Evolutionary conservation across 2,113 vertebrate genomes (phyloP).

Genomic region (Notothenia rossii): DNA sequence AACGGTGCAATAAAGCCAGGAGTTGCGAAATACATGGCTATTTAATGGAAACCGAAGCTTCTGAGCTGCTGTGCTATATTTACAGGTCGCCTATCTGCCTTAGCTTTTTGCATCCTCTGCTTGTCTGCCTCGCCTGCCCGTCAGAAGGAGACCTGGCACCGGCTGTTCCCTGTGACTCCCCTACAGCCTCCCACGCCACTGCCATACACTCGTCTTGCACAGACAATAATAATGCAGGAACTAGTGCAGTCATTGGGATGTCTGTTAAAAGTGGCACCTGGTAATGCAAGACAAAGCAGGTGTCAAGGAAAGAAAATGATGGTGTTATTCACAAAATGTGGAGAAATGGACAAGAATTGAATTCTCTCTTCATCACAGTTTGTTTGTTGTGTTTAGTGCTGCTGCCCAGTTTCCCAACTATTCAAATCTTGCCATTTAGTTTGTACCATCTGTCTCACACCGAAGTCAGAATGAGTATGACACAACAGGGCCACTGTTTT

Average conservation of each 20-base stretch:
- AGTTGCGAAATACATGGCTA: slow-evolving; percentile 78
- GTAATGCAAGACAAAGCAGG: slow-evolving; percentile 40
- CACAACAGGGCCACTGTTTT: slow-evolving; percentile 79
- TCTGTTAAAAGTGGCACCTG: slow-evolving; percentile 60
- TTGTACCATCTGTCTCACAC: slow-evolving; percentile 83
- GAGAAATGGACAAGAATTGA: slow-evolving; percentile 20
- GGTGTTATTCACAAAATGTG: slow-evolving; percentile 35
- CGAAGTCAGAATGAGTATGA: slow-evolving; percentile 76
- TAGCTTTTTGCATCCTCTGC: slow-evolving; percentile 39
- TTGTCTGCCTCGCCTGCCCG: slow-evolving; percentile 54
- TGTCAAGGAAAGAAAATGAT: slow-evolving; percentile 35
- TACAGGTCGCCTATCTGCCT: slow-evolving; percentile 75
- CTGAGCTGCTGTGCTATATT: slow-evolving; percentile 81
- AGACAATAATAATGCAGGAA: slow-evolving; percentile 48
- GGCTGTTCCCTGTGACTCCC: slow-evolving; percentile 62
- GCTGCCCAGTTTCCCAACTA: slow-evolving; percentile 64
- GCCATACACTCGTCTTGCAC: slow-evolving; percentile 42
- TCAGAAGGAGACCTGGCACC: slow-evolving; percentile 72
- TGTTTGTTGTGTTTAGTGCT: slow-evolving; percentile 63
- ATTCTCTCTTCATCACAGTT: slow-evolving; percentile 53
- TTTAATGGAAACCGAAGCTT: slow-evolving; percentile 82
- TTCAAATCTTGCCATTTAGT: slow-evolving; percentile 78
- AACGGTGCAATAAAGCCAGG: slow-evolving; percentile 86
- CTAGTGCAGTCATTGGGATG: slow-evolving; percentile 27
- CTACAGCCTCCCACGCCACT: slow-evolving; percentile 71